Percentiles rank a stretch among this genome's conserved stretches.
These are phyloP conservation scores for Hemaris fuciformis DNA, from an alignment of 2,888 invertebrate species.

Conservation along the genomic window DNA sequence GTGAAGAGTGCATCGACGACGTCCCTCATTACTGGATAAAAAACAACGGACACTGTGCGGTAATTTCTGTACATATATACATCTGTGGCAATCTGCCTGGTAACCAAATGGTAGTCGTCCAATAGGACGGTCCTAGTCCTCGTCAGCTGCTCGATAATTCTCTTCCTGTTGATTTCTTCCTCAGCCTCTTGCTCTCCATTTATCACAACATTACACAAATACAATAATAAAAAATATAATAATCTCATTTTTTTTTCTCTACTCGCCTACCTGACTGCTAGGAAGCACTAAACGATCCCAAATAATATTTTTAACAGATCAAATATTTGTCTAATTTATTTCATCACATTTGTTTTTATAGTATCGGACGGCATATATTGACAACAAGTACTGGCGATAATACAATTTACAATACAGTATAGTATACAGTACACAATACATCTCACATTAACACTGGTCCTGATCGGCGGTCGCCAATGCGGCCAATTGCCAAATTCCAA, in stretches of 20 bases:
- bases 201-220: constrained; percentile 51
- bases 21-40: constrained; percentile 66
- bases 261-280: not conserved
- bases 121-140: constrained; percentile 64
- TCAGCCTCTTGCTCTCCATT: constrained; percentile 60
- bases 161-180: constrained; percentile 61
- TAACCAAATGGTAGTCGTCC: constrained; percentile 69
- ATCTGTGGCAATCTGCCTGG: constrained; percentile 70
- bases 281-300: not conserved
- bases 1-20: constrained; percentile 70
- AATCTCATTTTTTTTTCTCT: constrained; percentile 54
- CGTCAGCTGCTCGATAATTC: constrained; percentile 64
- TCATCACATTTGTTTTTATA: not conserved
- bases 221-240: constrained; percentile 57
- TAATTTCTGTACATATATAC: constrained; percentile 74
- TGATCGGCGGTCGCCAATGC: too few relatives aligned
- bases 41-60: constrained; percentile 71
- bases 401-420: not conserved
- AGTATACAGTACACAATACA: too few relatives aligned
- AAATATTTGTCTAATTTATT: not conserved
- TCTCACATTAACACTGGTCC: not conserved
- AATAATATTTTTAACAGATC: not conserved
- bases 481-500: too few relatives aligned
- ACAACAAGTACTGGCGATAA: not conserved
- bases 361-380: not conserved